Conservation (phyloP, 2,888 invertebrate species). For the Cybosia mesomella region DNA sequence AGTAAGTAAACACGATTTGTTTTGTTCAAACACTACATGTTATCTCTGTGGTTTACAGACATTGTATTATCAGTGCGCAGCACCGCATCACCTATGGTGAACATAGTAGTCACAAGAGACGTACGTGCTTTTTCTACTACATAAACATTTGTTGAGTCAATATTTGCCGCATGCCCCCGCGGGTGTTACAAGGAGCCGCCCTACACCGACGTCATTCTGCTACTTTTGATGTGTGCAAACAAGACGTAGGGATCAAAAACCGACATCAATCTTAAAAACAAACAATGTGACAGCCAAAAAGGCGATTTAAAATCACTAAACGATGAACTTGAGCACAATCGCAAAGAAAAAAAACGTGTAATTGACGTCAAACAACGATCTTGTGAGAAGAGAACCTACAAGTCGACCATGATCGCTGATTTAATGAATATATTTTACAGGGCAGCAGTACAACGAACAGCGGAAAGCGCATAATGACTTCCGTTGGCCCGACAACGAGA, state of each 20-base stretch:
- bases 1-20: slow-evolving; percentile 81
- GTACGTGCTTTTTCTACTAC: slow-evolving; percentile 75
- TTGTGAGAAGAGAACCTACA: slow-evolving; percentile 59
- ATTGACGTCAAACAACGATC: slow-evolving; percentile 60
- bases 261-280: slow-evolving; percentile 43
- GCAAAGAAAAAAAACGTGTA: slow-evolving; percentile 52
- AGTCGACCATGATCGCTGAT: slow-evolving; percentile 73
- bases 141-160: slow-evolving; percentile 81
- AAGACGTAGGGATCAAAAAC: slow-evolving; percentile 46
- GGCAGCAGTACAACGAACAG: slow-evolving; percentile 72
- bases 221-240: slow-evolving; percentile 51
- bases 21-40: slow-evolving; percentile 76
- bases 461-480: slow-evolving; percentile 86
- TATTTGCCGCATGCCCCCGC: slow-evolving; percentile 76
- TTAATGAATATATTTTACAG: slow-evolving; percentile 84
- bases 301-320: slow-evolving; percentile 46
- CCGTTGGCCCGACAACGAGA: slow-evolving; percentile 76
- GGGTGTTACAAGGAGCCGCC: slow-evolving; percentile 72
- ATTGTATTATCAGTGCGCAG: slow-evolving; percentile 67
- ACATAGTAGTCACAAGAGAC: slow-evolving; percentile 69
- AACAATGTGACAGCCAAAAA: slow-evolving; percentile 36
- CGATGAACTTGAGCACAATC: slow-evolving; percentile 34
- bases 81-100: slow-evolving; percentile 69
- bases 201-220: slow-evolving; percentile 52
- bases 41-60: slow-evolving; percentile 70